phyloP scores from a whole-genome alignment of 2,888 invertebrate genomes.

The Calameuta filiformis region DNA sequence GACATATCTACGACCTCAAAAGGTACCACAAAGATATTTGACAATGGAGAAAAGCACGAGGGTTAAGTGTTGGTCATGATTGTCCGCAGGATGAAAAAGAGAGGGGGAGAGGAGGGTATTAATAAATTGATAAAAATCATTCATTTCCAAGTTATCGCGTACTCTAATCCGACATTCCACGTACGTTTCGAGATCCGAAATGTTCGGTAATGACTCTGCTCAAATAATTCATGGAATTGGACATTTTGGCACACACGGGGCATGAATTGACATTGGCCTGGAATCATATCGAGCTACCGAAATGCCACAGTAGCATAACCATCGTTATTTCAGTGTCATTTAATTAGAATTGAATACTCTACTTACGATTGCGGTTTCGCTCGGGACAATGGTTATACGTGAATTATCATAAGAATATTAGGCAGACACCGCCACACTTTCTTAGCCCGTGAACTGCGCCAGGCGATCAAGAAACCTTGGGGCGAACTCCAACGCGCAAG shows the following conservation, averaged over 20 bases:
- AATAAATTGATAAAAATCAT: background rate
- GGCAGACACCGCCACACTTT: slow-evolving; percentile 38
- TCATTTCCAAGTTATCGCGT: background rate
- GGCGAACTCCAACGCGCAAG: slow-evolving; percentile 39
- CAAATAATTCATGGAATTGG: slow-evolving; percentile 22
- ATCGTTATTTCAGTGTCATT: background rate
- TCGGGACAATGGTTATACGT: slow-evolving; percentile 46
- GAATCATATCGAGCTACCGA: slow-evolving; percentile 30
- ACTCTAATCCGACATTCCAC: background rate
- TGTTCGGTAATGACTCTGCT: background rate
- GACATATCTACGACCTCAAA: background rate
- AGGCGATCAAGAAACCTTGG: slow-evolving; percentile 35
- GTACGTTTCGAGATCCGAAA: background rate
- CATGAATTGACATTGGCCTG: slow-evolving; percentile 39
- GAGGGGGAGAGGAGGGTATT: background rate
- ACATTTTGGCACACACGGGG: slow-evolving; percentile 42
- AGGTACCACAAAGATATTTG: slow-evolving; percentile 4
- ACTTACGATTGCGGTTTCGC: slow-evolving; percentile 53
- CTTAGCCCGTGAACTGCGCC: slow-evolving; percentile 22
- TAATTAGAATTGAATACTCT: slow-evolving; percentile 8
- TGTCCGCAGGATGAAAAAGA: background rate
- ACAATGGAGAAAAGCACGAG: slow-evolving; percentile 18
- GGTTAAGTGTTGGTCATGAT: slow-evolving; percentile 32
- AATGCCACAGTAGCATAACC: slow-evolving; percentile 23
- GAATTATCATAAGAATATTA: slow-evolving; percentile 51